Percentiles rank a stretch among this genome's conserved stretches.
Evolutionary conservation across 2,113 vertebrate species (phyloP).

Genomic region (Glaucomys volans): DNA sequence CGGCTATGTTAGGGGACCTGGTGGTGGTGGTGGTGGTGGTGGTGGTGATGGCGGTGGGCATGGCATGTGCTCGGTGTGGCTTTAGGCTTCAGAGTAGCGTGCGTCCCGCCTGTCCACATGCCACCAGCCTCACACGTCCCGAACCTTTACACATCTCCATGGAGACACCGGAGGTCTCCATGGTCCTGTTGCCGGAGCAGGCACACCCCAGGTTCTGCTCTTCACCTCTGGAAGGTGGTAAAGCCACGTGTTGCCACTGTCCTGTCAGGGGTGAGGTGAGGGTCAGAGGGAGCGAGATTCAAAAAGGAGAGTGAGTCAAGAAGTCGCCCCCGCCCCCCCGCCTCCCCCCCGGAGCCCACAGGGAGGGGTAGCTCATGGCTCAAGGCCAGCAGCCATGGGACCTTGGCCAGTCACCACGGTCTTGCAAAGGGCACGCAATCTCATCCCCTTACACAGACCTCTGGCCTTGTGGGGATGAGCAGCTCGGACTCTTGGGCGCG

Average conservation of each 20-base stretch:
- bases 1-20: too few relatives aligned
- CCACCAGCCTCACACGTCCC: background rate
- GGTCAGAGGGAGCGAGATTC: background rate
- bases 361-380: too few relatives aligned
- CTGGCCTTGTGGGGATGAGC: background rate
- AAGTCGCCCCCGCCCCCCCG: too few relatives aligned
- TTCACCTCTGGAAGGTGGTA: background rate
- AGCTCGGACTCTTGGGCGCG: background rate
- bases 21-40: too few relatives aligned
- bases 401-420: accelerated
- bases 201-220: background rate
- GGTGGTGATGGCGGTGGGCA: too few relatives aligned
- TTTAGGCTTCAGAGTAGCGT: too few relatives aligned
- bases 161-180: background rate
- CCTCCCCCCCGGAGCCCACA: accelerated
- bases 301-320: background rate
- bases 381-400: background rate
- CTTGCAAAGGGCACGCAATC: background rate
- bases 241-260: background rate
- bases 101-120: too few relatives aligned
- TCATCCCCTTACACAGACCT: background rate
- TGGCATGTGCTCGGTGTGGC: too few relatives aligned
- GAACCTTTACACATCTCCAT: background rate
- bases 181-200: background rate
- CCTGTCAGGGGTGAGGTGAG: background rate